Base-by-base conservation (phyloP, 1,140 invertebrate genomes). In the Helicoverpa zea region DNA sequence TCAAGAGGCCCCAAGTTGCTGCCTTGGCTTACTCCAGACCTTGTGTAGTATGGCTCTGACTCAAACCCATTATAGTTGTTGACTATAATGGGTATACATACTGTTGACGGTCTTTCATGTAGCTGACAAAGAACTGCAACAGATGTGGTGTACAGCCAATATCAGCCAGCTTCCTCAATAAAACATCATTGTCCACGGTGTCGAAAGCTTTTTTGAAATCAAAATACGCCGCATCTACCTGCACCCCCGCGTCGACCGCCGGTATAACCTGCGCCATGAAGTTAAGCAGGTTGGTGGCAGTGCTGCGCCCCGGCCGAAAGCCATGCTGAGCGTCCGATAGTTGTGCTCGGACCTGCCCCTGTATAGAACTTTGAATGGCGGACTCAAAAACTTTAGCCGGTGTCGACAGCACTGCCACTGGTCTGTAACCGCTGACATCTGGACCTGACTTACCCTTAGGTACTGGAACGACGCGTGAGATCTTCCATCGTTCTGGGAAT, bases 131-230 rank as follows among this genome's bases (percentile, higher is more conserved):
- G 52, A n/a, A 54, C 13, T 54, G 2, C 2, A 54, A 3, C 52
- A 54, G 23, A 23, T 23, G 23, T 23, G 23, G 23, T 23, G 23
- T 23, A 23, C 23, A 23, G 23, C 23, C 23, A 23, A 23, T 23
- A 23, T 23, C 23, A 23, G 23, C 23, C 23, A 23, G 23, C 23
- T 23, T 23, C 23, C 23, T 23, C 23, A 23, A 23, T 23, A 23
- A 23, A 23, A 23, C 23, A 23, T 23, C 23, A 23, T 23, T 23
- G 61, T 87, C 83, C 11, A 83, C 81, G 7, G 16, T 51, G 18
- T 85, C 84, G 10, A 85, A 87, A 0, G 84, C 86, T 72, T 85
- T 85, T 35, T 75, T 66, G 66, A 81, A 87, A 79, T 85, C 82
- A 30, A 85, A 81, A 51, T 84, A 86, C 2, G 74, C 78, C 10